Conservation (phyloP, 2,113 vertebrate species). For the Anolis carolinensis region DNA sequence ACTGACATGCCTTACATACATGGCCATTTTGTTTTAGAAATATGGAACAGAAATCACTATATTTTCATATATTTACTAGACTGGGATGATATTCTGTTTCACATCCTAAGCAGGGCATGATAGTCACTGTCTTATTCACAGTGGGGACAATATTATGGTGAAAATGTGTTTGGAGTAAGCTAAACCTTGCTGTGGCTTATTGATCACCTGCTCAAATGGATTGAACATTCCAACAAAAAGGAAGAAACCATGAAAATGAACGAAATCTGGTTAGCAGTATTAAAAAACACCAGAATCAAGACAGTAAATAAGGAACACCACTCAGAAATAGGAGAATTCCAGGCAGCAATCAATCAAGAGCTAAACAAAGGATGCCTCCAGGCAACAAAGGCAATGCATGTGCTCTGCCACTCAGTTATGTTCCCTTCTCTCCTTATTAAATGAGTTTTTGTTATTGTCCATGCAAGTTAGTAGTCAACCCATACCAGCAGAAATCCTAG, state of each 20-base stretch:
- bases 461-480: background rate
- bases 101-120: background rate
- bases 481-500: too few relatives aligned
- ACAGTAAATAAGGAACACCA: too few relatives aligned
- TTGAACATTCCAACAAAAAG: background rate
- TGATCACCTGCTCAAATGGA: background rate
- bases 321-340: too few relatives aligned
- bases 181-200: background rate
- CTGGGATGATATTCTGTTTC: background rate
- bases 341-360: too few relatives aligned
- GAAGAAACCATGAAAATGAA: too few relatives aligned
- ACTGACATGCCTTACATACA: background rate
- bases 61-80: background rate
- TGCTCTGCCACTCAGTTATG: background rate
- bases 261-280: too few relatives aligned
- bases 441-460: background rate
- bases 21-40: background rate
- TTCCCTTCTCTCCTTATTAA: background rate
- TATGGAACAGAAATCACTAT: too few relatives aligned
- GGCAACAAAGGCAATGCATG: background rate
- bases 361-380: too few relatives aligned
- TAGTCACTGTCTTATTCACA: background rate
- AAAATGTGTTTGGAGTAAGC: too few relatives aligned
- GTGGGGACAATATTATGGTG: background rate
- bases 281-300: too few relatives aligned